These are phyloP conservation scores for Anabas testudineus DNA, from an alignment of 2,797 vertebrate species.

Conservation along the genomic window DNA sequence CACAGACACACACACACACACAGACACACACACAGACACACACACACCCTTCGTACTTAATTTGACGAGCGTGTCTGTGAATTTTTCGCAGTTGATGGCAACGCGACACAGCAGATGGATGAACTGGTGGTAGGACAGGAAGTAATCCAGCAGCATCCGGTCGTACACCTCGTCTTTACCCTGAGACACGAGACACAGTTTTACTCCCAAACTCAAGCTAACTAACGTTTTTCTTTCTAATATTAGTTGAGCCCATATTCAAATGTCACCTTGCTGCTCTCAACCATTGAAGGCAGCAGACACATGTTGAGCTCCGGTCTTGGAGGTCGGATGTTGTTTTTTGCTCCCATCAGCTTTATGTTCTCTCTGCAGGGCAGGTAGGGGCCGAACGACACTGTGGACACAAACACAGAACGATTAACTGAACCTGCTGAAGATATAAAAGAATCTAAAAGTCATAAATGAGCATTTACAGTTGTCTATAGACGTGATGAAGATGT, in stretches of 20 bases:
- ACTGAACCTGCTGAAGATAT: too few relatives aligned
- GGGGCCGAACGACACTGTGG: conserved; percentile 95
- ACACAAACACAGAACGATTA: not conserved
- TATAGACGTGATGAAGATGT: too few relatives aligned
- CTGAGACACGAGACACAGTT: conserved; percentile 75
- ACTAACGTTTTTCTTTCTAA: too few relatives aligned
- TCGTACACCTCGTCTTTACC: conserved; percentile 99
- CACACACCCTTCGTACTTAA: conserved; percentile 90
- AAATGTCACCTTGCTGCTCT: conserved; percentile 93
- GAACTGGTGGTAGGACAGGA: conserved; percentile 98
- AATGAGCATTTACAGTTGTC: too few relatives aligned
- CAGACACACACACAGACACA: not conserved
- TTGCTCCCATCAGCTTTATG: conserved; percentile 98
- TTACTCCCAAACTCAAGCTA: too few relatives aligned
- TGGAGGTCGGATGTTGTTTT: conserved; percentile 97
- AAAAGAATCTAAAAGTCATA: too few relatives aligned
- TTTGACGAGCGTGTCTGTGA: conserved; percentile 98
- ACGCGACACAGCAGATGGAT: conserved; percentile 98
- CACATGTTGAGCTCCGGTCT: conserved; percentile 99
- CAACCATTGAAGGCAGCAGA: conserved; percentile 98
- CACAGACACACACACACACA: not conserved
- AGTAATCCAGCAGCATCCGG: conserved; percentile 97
- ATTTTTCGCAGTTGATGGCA: conserved; percentile 99
- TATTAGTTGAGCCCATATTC: too few relatives aligned
- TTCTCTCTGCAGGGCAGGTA: conserved; percentile 99